A percentile compares a stretch with the other conserved stretches of the same genome.
phyloP scores from a whole-genome alignment of 2,888 invertebrate species.

The Hirtodrosophila alboralis region DNA sequence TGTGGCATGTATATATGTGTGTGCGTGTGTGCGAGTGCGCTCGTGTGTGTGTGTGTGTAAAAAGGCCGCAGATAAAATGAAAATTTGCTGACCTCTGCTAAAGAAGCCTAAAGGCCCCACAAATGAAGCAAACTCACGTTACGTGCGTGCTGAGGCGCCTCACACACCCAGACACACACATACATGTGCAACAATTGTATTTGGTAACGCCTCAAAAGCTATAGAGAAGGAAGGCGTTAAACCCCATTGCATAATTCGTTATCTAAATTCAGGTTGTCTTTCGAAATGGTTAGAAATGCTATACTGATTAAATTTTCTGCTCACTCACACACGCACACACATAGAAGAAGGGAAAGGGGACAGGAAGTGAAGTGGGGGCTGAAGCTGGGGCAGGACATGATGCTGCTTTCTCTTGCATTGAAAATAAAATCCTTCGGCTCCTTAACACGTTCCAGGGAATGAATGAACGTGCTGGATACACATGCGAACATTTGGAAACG shows the following conservation, averaged over 20 bases:
- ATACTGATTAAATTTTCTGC: slow-evolving; percentile 80
- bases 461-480: slow-evolving; percentile 67
- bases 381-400: slow-evolving; percentile 21
- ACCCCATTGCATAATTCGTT: slow-evolving; percentile 78
- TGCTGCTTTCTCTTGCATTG: slow-evolving; percentile 54
- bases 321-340: slow-evolving; percentile 21
- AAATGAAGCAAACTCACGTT: slow-evolving; percentile 47
- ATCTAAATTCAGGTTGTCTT: slow-evolving; percentile 83
- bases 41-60: slow-evolving; percentile 24
- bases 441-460: slow-evolving; percentile 74
- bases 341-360: not conserved
- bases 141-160: slow-evolving; percentile 43
- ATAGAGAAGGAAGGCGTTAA: slow-evolving; percentile 1
- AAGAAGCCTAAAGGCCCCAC: slow-evolving; percentile 47
- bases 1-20: slow-evolving; percentile 3
- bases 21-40: slow-evolving; percentile 9
- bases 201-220: slow-evolving; percentile 13
- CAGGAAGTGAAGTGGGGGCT: slow-evolving; percentile 5
- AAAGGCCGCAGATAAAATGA: slow-evolving; percentile 50
- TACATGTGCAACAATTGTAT: slow-evolving; percentile 60
- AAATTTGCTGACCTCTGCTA: slow-evolving; percentile 73
- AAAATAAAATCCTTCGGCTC: slow-evolving; percentile 66
- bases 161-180: slow-evolving; percentile 7
- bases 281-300: slow-evolving; percentile 72
- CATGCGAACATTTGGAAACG: slow-evolving; percentile 10